Percentiles rank a stretch among this genome's conserved stretches.
Evolutionary conservation across 2,113 vertebrate species (phyloP).

Genomic region (Poicephalus gulielmi): DNA sequence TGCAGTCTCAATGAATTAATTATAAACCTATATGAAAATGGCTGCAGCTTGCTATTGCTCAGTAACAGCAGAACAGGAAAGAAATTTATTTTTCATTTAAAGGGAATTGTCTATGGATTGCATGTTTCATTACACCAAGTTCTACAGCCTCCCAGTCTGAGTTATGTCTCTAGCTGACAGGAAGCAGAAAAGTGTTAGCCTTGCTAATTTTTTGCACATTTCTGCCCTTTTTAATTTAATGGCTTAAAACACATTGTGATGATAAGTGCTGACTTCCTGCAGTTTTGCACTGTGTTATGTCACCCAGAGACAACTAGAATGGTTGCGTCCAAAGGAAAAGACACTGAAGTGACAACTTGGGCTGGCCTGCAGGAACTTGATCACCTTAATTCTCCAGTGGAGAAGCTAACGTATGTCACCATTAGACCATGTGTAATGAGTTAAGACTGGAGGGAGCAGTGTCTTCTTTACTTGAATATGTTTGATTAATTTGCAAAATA

Average conservation of each 20-base stretch:
- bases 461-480: neutral
- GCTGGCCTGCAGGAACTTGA: neutral
- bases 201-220: neutral
- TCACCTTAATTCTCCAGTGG: neutral
- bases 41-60: neutral
- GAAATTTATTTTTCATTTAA: neutral
- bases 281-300: neutral
- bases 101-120: neutral
- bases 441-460: neutral
- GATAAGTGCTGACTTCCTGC: neutral
- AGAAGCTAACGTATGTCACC: neutral
- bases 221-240: neutral
- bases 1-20: neutral
- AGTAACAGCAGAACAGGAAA: neutral
- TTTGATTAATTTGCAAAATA: neutral
- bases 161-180: neutral
- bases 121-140: neutral
- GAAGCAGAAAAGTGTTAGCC: neutral
- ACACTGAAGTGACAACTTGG: constrained; percentile 2
- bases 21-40: neutral
- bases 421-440: neutral
- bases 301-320: neutral
- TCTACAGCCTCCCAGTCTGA: neutral
- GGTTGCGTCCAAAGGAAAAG: neutral
- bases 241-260: neutral